These are phyloP conservation scores for Hypolimnas misippus DNA, from an alignment of 2,888 invertebrate genomes.

Conservation along the genomic window DNA sequence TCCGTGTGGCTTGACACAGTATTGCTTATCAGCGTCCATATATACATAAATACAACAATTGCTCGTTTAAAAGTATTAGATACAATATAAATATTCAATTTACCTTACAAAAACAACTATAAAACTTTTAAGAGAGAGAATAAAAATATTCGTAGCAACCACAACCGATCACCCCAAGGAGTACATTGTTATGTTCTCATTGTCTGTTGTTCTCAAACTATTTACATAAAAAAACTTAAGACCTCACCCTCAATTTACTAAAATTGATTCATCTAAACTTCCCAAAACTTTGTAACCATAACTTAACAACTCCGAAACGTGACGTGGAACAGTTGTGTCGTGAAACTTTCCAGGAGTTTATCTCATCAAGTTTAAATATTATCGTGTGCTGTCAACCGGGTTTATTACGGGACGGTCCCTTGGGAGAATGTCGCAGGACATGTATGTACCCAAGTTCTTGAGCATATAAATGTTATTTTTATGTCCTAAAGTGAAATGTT, in stretches of 20 bases:
- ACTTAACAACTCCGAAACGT: slow-evolving; percentile 27
- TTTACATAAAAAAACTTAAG: slow-evolving; percentile 26
- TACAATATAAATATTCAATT: neutral
- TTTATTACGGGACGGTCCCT: slow-evolving; percentile 23
- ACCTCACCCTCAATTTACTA: slow-evolving; percentile 23
- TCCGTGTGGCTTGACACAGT: too few species aligned
- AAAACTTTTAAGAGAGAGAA: neutral
- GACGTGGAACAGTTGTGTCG: slow-evolving; percentile 29
- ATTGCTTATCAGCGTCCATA: too few species aligned
- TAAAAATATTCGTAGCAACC: neutral
- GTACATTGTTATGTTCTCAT: slow-evolving; percentile 2
- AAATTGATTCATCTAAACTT: slow-evolving; percentile 38
- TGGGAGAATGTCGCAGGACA: neutral
- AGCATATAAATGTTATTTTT: neutral
- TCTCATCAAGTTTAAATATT: slow-evolving; percentile 37
- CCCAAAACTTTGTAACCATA: slow-evolving; percentile 16
- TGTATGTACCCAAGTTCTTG: slow-evolving; percentile 13
- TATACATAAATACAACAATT: too few species aligned
- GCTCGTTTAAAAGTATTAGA: too few species aligned
- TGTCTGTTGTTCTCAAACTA: slow-evolving; percentile 19
- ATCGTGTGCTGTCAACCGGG: slow-evolving; percentile 30
- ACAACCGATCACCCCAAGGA: neutral
- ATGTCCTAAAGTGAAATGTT: neutral
- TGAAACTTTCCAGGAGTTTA: slow-evolving; percentile 30
- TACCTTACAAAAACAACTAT: neutral